Percentiles rank a stretch among this genome's conserved stretches.
These are phyloP conservation scores for Helleia helle DNA, from an alignment of 2,888 invertebrate species.

Conservation along the genomic window DNA sequence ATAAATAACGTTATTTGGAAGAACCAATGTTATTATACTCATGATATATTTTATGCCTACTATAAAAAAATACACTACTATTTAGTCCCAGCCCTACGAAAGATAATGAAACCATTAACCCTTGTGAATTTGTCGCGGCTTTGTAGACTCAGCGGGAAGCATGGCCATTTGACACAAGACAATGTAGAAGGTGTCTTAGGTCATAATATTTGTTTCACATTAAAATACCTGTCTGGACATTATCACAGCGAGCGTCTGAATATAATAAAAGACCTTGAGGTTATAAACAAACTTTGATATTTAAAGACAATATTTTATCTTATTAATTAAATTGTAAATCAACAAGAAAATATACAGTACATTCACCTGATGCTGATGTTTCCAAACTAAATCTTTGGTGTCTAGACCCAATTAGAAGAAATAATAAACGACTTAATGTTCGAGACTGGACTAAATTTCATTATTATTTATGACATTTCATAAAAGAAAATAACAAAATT, in stretches of 20 bases:
- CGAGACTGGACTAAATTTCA: too few relatives aligned
- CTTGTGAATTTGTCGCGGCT: conserved; percentile 3
- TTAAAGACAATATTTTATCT: too few relatives aligned
- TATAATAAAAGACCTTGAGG: too few relatives aligned
- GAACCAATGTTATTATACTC: too few relatives aligned
- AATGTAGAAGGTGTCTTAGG: neutral
- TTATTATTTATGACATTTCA: too few relatives aligned
- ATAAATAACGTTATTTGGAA: too few relatives aligned
- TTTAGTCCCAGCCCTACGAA: neutral
- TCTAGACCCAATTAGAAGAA: neutral
- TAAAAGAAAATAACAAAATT: too few relatives aligned
- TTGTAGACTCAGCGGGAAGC: neutral
- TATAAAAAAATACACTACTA: neutral
- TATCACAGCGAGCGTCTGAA: conserved; percentile 3
- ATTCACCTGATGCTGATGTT: neutral
- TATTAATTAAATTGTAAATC: too few relatives aligned
- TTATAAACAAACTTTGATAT: too few relatives aligned
- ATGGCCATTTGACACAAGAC: conserved; percentile 4
- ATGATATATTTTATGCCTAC: too few relatives aligned
- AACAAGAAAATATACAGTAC: neutral
- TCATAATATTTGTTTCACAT: neutral
- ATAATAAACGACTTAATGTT: neutral
- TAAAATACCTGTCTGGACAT: neutral
- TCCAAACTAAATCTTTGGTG: neutral
- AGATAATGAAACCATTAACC: neutral